These are phyloP conservation scores for Pitangus sulphuratus DNA, from an alignment of 2,797 vertebrate species.

Conservation along the genomic window DNA sequence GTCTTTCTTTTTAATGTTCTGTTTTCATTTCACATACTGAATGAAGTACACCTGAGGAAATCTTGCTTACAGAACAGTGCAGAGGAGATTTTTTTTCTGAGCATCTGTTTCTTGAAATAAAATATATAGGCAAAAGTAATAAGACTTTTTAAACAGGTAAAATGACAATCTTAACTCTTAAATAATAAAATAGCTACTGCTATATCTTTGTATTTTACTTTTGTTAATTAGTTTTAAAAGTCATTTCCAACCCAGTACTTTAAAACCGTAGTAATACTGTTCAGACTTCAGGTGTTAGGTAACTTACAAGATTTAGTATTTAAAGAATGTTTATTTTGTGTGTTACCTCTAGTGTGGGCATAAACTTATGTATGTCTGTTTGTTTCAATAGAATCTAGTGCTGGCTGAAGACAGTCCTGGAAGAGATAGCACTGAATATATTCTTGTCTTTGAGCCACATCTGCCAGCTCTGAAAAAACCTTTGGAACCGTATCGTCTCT, in stretches of 20 bases:
- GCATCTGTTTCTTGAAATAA: neutral
- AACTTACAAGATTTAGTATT: neutral
- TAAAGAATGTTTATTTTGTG: neutral
- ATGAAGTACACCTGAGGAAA: neutral
- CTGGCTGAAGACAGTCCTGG: constrained; percentile 91
- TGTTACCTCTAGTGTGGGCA: neutral
- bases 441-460: constrained; percentile 82
- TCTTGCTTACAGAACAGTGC: neutral
- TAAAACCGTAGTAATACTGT: neutral
- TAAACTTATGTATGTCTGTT: neutral
- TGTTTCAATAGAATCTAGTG: constrained; percentile 80
- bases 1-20: neutral
- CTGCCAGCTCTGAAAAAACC: constrained; percentile 60
- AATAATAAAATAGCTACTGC: neutral
- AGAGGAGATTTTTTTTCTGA: neutral
- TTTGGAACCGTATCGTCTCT: constrained; percentile 82
- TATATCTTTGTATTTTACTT: neutral
- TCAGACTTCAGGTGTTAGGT: neutral
- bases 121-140: neutral
- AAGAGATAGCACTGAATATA: constrained; percentile 82
- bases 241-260: neutral
- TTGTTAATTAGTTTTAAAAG: neutral
- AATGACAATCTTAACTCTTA: neutral
- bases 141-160: neutral
- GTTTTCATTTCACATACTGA: neutral